phyloP scores from a whole-genome alignment of 2,113 vertebrate genomes.

The Gasterosteus aculeatus region DNA sequence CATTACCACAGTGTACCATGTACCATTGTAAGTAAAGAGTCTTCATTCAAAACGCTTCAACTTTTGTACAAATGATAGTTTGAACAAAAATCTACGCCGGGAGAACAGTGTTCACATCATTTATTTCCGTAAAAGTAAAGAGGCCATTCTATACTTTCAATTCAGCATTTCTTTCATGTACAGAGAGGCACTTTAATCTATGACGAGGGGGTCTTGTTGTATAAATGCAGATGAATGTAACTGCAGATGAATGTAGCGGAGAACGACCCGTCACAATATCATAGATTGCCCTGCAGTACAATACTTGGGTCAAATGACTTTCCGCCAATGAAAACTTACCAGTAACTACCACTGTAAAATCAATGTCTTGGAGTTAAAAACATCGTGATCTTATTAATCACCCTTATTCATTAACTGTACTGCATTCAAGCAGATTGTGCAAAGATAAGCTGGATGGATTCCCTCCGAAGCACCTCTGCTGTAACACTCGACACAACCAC shows the following conservation, averaged over 20 bases:
- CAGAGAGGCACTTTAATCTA: neutral
- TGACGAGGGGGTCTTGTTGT: too few relatives aligned
- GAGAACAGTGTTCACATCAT: neutral
- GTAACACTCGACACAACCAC: neutral
- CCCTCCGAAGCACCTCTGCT: neutral
- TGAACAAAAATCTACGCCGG: neutral
- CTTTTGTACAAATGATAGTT: neutral
- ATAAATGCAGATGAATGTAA: too few relatives aligned
- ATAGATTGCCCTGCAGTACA: neutral
- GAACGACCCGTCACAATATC: neutral
- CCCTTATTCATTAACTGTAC: neutral
- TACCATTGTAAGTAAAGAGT: too few relatives aligned
- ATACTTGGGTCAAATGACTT: neutral
- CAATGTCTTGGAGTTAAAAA: neutral
- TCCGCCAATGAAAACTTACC: neutral
- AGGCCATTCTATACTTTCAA: neutral
- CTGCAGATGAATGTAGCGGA: neutral
- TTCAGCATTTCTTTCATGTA: neutral
- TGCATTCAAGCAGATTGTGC: neutral
- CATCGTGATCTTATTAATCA: neutral
- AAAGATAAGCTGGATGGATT: neutral
- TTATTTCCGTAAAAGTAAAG: neutral
- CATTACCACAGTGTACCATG: neutral
- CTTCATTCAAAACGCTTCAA: neutral
- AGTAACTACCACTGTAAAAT: neutral